phyloP scores from a whole-genome alignment of 2,113 vertebrate genomes.

The Eptatretus burgeri region DNA sequence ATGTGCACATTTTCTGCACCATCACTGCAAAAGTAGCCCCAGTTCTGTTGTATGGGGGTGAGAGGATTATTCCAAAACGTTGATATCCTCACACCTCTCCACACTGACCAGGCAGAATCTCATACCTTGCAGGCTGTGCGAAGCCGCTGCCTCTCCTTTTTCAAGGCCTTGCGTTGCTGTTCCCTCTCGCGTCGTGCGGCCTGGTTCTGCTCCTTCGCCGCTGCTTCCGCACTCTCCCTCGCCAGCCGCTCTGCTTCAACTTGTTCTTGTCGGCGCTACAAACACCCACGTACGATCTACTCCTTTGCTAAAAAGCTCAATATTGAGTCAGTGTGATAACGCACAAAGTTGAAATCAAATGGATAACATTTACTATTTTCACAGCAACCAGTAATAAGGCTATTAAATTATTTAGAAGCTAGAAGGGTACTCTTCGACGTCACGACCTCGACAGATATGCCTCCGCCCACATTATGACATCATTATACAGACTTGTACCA shows the following conservation, averaged over 20 bases:
- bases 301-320: not conserved
- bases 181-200: conserved; percentile 82
- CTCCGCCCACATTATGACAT: too few species aligned
- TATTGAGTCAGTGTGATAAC: not conserved
- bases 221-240: conserved; percentile 75
- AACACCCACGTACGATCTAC: not conserved
- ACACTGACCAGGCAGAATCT: too few species aligned
- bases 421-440: too few species aligned
- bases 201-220: conserved; percentile 48
- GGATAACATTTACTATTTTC: not conserved
- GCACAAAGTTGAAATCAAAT: too few species aligned
- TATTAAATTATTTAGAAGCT: too few species aligned
- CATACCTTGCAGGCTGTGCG: conserved; percentile 70
- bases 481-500: too few species aligned
- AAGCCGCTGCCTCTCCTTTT: conserved; percentile 87
- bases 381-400: conserved; percentile 2
- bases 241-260: conserved; percentile 43
- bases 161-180: conserved; percentile 86
- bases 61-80: too few species aligned
- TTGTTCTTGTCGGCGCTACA: conserved; percentile 56
- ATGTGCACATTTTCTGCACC: conserved; percentile 68
- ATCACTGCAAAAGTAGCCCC: conserved; percentile 72
- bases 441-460: too few species aligned
- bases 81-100: too few species aligned
- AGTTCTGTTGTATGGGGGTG: conserved; percentile 25